These are phyloP conservation scores for Halichondria panicea DNA, from an alignment of 37 sponge, comb jelly and placozoan genomes.

Conservation along the genomic window DNA sequence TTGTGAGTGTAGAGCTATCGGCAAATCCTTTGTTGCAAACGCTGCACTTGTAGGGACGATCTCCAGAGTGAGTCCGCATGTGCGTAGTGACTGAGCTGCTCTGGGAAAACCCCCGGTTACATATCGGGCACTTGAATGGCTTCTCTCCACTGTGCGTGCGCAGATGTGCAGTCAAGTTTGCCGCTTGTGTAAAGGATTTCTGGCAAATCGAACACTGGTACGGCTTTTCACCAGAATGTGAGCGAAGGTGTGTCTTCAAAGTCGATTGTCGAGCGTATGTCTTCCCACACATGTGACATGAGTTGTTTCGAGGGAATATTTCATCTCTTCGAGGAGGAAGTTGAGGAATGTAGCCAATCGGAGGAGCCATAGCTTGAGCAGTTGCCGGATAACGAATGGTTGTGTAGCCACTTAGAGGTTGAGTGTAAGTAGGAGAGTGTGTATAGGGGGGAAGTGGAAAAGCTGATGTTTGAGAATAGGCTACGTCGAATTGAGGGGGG, in stretches of 20 bases:
- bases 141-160: constrained; percentile 97
- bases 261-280: constrained; percentile 80
- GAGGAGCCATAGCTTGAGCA: not conserved
- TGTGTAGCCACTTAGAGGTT: constrained; percentile 14
- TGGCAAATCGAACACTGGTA: constrained; percentile 85
- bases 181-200: constrained; percentile 94
- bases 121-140: constrained; percentile 91
- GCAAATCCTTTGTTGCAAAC: constrained; percentile 87
- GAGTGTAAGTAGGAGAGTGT: constrained; percentile 11
- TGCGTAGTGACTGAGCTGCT: constrained; percentile 89
- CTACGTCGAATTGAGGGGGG: not conserved
- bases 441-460: not conserved
- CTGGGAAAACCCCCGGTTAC: constrained; percentile 87
- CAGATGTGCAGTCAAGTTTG: constrained; percentile 93
- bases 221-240: constrained; percentile 91
- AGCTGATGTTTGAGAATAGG: constrained; percentile 10
- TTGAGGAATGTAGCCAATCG: constrained; percentile 7
- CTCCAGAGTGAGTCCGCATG: constrained; percentile 93
- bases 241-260: constrained; percentile 86
- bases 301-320: constrained; percentile 38
- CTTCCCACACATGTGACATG: constrained; percentile 80
- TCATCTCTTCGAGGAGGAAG: constrained; percentile 14
- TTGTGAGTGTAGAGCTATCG: constrained; percentile 89
- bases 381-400: constrained; percentile 19
- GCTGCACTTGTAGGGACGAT: constrained; percentile 88